Percentiles rank a stretch among this genome's conserved stretches.
Conservation (phyloP, 2,888 invertebrate genomes). For the Lacanobia wlatinum region DNA sequence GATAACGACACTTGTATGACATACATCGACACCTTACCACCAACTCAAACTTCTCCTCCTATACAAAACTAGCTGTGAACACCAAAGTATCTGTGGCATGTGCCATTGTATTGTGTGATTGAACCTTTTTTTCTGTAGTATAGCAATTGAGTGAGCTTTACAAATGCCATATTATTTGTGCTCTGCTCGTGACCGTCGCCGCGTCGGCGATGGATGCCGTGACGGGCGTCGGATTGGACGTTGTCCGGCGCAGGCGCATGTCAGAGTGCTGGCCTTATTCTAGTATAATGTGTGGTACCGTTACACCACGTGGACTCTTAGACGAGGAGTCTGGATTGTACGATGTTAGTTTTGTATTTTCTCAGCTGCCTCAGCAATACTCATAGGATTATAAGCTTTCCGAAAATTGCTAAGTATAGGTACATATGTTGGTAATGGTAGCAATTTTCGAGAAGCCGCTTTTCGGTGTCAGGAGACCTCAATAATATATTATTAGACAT, state of each 20-base stretch:
- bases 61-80: neutral
- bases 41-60: neutral
- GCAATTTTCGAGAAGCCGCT: too few relatives aligned
- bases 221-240: constrained; percentile 1
- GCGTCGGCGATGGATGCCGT: constrained; percentile 12
- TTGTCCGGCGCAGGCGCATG: constrained; percentile 13
- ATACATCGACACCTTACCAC: neutral
- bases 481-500: too few relatives aligned
- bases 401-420: too few relatives aligned
- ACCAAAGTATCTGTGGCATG: neutral
- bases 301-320: constrained; percentile 26
- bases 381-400: too few relatives aligned
- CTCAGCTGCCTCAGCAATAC: neutral
- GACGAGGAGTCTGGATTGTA: neutral
- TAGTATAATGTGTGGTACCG: constrained; percentile 38
- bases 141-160: constrained; percentile 43
- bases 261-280: constrained; percentile 17
- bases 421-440: too few relatives aligned
- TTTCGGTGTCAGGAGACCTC: too few relatives aligned
- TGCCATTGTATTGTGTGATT: constrained; percentile 1
- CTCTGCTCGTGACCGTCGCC: constrained; percentile 46
- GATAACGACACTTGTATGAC: neutral
- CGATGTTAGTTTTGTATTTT: neutral
- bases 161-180: constrained; percentile 23
- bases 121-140: constrained; percentile 22